phyloP scores from a whole-genome alignment of 2,888 invertebrate genomes.

The Ormyrus pomaceus region DNA sequence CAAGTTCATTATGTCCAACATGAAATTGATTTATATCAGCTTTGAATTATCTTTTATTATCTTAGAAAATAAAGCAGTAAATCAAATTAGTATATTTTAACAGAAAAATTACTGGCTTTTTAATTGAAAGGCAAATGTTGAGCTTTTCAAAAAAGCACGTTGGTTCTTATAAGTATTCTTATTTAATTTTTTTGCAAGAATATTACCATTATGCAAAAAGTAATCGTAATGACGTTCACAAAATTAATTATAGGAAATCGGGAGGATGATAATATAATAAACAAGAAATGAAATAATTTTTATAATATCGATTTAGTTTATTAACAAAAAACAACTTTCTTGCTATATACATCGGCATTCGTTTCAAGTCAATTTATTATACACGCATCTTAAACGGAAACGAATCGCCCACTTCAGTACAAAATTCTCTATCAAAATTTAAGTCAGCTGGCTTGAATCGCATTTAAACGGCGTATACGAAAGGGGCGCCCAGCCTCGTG shows the following conservation, averaged over 20 bases:
- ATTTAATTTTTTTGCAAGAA: too few relatives aligned
- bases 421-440: neutral
- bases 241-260: neutral
- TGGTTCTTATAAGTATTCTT: too few relatives aligned
- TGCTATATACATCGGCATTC: constrained; percentile 40
- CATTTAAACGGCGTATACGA: constrained; percentile 30
- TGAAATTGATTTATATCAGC: too few relatives aligned
- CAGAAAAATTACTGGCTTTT: too few relatives aligned
- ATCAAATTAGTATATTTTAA: too few relatives aligned
- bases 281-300: neutral
- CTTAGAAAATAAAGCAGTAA: too few relatives aligned
- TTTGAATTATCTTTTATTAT: too few relatives aligned
- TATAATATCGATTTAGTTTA: constrained; percentile 43
- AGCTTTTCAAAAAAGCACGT: too few relatives aligned
- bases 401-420: neutral
- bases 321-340: constrained; percentile 42
- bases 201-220: too few relatives aligned
- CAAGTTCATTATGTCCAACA: too few relatives aligned
- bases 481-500: constrained; percentile 60
- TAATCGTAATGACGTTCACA: neutral
- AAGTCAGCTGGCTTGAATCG: neutral
- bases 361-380: constrained; percentile 9
- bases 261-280: too few relatives aligned
- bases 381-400: constrained; percentile 1
- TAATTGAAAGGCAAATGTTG: too few relatives aligned